A percentile compares a stretch with the other conserved stretches of the same genome.
phyloP scores from a whole-genome alignment of 2,888 invertebrate genomes.

The Patella caerulea region DNA sequence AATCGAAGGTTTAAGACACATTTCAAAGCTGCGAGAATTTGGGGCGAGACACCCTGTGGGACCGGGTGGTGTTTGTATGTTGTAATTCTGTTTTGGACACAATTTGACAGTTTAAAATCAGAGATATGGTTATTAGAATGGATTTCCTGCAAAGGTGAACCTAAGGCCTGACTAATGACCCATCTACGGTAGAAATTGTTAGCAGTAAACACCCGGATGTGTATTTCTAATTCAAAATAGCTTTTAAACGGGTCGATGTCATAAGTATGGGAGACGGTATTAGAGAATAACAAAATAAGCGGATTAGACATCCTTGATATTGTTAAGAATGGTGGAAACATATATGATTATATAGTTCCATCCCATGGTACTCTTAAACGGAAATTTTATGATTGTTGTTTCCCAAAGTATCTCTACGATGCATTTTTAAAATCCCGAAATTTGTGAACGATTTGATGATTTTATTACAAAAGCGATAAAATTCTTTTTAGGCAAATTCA shows the following conservation, averaged over 20 bases:
- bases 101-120: too few species aligned
- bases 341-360: too few species aligned
- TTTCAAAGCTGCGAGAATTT: not conserved
- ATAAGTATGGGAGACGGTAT: too few species aligned
- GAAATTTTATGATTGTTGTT: too few species aligned
- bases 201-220: conserved; percentile 17
- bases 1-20: not conserved
- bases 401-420: conserved; percentile 14
- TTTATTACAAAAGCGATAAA: conserved; percentile 23
- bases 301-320: too few species aligned
- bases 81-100: too few species aligned
- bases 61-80: not conserved
- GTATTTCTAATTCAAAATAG: conserved; percentile 28
- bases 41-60: not conserved
- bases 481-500: not conserved
- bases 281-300: too few species aligned
- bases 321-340: too few species aligned
- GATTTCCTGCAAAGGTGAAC: conserved; percentile 20
- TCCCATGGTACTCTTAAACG: too few species aligned
- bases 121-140: too few species aligned
- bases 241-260: conserved; percentile 20
- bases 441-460: conserved; percentile 1
- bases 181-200: conserved; percentile 21
- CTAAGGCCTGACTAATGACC: conserved; percentile 18
- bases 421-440: conserved; percentile 19